Base-by-base conservation (phyloP, 2,888 invertebrate species). In the Pollenia amentaria region DNA sequence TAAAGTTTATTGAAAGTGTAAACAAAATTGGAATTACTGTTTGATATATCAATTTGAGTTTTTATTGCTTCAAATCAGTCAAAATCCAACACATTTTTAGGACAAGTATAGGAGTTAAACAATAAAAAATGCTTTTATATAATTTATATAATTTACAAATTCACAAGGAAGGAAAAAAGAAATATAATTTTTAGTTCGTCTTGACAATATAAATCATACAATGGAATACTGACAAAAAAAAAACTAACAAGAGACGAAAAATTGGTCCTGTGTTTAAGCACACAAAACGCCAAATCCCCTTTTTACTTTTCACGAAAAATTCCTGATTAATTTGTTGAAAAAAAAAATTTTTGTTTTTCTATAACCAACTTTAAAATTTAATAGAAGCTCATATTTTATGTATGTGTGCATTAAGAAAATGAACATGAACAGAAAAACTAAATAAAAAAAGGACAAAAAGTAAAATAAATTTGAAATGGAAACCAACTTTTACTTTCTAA, bases 151-250 rank as follows among this genome's bases (percentile, higher is more conserved):
- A n/a, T n/a, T n/a, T n/a, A n/a, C n/a, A n/a, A n/a, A n/a, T n/a
- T n/a, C n/a, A n/a, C n/a, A 9, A 11, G 3, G 42, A 10, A 16
- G 16, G 18, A 42, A 21, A 55, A 29, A 29, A 44, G 18, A 21
- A 46, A 42, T 16, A 12, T 12, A 12, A 64, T 44, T 18, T 16
- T 29, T 6, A 29, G 6, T 29, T 29, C 29, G 3, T 38, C n/a
- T 16, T 0, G 18, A 60, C 38, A n/a, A 77, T 77, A 77, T 78
- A 82, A 82, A 78, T 85, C 81, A 73, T 85, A 75, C 62, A 73
- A 78, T 75, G 78, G 69, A 82, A 82, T 85, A 69, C 78, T 78
- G 62, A 78, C 78, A 69, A 78, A 53, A 73, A 38, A 62, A 46
- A 10, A 11, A 2, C 3, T 2, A 6, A 40, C 7, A 60, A n/a